Conservation (phyloP, 2,113 vertebrate species). For the Anthoscopus minutus region DNA sequence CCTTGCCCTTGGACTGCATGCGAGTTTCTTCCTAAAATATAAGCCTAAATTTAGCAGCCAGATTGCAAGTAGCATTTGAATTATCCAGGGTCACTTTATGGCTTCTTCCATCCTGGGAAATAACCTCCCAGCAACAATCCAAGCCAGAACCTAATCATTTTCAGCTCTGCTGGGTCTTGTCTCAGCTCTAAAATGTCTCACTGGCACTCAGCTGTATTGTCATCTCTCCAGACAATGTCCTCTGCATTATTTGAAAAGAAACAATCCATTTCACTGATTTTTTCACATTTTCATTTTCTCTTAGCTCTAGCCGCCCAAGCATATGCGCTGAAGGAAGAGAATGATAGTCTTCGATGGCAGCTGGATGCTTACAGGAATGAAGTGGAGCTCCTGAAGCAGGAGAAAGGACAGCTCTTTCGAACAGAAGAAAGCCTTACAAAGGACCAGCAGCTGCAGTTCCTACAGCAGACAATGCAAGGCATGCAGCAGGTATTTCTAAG, state of each 20-base stretch:
- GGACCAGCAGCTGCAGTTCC: slow-evolving; percentile 85
- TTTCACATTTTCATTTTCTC: slow-evolving; percentile 6
- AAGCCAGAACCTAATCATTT: slow-evolving; percentile 36
- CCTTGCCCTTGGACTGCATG: background rate
- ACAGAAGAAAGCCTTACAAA: slow-evolving; percentile 80
- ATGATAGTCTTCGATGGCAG: slow-evolving; percentile 95
- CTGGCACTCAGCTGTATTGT: background rate
- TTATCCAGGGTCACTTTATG: slow-evolving; percentile 26
- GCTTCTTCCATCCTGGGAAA: slow-evolving; percentile 8
- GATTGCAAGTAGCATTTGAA: slow-evolving; percentile 31
- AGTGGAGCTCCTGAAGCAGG: slow-evolving; percentile 90
- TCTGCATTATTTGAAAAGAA: background rate
- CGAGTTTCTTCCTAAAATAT: background rate
- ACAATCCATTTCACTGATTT: background rate
- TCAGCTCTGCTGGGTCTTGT: slow-evolving; percentile 46
- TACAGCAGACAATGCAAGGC: slow-evolving; percentile 88
- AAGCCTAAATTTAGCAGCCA: slow-evolving; percentile 34
- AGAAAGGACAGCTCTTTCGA: slow-evolving; percentile 77
- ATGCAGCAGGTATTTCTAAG: slow-evolving; percentile 87
- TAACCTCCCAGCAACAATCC: slow-evolving; percentile 9
- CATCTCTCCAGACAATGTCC: background rate
- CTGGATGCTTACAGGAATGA: slow-evolving; percentile 93
- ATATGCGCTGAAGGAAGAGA: slow-evolving; percentile 88
- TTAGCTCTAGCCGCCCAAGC: slow-evolving; percentile 82
- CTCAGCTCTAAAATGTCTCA: background rate